A percentile compares a stretch with the other conserved stretches of the same genome.
These are phyloP conservation scores for Rhizomys pruinosus DNA, from an alignment of 2,113 vertebrate genomes.

Conservation along the genomic window DNA sequence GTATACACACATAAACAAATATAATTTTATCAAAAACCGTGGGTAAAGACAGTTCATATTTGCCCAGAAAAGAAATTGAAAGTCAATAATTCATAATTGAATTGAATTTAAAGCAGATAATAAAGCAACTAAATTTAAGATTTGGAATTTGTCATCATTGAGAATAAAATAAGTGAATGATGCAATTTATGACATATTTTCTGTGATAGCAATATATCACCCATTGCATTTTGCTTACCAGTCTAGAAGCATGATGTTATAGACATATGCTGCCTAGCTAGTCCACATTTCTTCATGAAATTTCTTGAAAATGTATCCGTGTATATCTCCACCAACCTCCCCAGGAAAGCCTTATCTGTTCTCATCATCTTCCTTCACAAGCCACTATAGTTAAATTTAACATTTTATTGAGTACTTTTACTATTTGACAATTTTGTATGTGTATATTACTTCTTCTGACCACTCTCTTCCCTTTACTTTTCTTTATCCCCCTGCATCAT, in stretches of 20 bases:
- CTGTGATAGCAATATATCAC: neutral
- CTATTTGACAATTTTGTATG: too few species aligned
- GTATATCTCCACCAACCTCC: neutral
- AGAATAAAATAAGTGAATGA: neutral
- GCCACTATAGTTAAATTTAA: neutral
- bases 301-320: neutral
- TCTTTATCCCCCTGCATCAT: too few species aligned
- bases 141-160: neutral
- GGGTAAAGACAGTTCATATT: neutral
- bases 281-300: neutral
- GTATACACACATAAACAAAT: too few species aligned
- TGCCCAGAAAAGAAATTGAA: neutral
- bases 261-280: neutral
- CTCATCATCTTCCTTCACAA: neutral
- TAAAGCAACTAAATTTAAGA: neutral
- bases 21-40: neutral
- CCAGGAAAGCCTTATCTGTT: neutral
- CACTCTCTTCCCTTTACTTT: too few species aligned
- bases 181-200: neutral
- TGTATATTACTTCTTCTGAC: too few species aligned
- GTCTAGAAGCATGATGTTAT: neutral
- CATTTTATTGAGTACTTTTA: neutral
- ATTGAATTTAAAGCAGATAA: neutral
- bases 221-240: neutral
- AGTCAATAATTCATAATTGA: neutral